Evolutionary conservation across 2,888 invertebrate genomes (phyloP).

Genomic region (Drosophila seclusa): DNA sequence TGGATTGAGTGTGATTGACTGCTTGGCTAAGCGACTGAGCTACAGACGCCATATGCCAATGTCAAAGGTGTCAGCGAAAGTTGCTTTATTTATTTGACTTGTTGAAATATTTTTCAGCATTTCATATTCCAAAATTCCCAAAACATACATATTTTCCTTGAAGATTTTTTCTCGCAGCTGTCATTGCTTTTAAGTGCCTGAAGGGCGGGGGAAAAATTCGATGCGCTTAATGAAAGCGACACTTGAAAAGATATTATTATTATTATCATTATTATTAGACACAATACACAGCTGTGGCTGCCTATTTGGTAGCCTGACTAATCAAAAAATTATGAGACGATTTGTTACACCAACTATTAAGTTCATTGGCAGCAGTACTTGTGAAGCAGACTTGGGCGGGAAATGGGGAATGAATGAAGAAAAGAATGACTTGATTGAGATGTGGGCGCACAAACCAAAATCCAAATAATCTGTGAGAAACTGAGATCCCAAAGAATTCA

Average conservation of each 20-base stretch:
- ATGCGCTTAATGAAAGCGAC: slow-evolving; percentile 75
- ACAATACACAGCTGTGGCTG: slow-evolving; percentile 7
- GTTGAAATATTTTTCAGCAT: slow-evolving; percentile 52
- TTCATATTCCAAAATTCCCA: slow-evolving; percentile 17
- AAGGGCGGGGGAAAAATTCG: slow-evolving; percentile 52
- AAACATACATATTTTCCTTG: slow-evolving; percentile 25
- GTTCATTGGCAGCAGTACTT: slow-evolving; percentile 43
- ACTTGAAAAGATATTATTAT: slow-evolving; percentile 51
- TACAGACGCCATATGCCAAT: slow-evolving; percentile 56
- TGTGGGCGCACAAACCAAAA: slow-evolving; percentile 58
- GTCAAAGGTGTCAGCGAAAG: slow-evolving; percentile 61
- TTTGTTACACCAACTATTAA: slow-evolving; percentile 68
- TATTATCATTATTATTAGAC: slow-evolving; percentile 11
- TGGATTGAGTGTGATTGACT: slow-evolving; percentile 59
- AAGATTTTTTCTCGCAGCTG: slow-evolving; percentile 50
- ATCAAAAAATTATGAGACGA: slow-evolving; percentile 74
- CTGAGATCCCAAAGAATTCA: slow-evolving; percentile 14
- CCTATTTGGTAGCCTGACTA: slow-evolving; percentile 63
- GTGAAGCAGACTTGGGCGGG: background rate
- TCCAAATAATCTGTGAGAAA: slow-evolving; percentile 33
- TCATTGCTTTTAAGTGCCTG: slow-evolving; percentile 60
- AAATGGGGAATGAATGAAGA: slow-evolving; percentile 11
- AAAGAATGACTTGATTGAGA: slow-evolving; percentile 62
- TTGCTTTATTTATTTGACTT: slow-evolving; percentile 58
- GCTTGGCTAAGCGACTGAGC: slow-evolving; percentile 31